These are phyloP conservation scores for Clistopyga incitator DNA, from an alignment of 2,888 invertebrate genomes.

Conservation along the genomic window DNA sequence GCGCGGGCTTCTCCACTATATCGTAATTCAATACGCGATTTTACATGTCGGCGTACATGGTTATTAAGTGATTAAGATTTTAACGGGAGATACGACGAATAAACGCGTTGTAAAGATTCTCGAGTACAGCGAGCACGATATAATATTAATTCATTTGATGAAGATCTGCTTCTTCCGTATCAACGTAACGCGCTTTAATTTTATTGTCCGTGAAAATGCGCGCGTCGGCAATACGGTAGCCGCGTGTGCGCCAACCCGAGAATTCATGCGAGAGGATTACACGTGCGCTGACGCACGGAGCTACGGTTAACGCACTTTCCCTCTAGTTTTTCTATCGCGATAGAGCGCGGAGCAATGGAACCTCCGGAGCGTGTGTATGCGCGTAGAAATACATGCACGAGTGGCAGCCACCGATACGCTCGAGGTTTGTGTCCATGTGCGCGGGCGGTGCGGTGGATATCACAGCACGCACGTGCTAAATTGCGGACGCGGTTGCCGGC, in stretches of 20 bases:
- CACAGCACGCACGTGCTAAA: conserved; percentile 76
- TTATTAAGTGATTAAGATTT: conserved; percentile 38
- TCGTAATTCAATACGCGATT: conserved; percentile 13
- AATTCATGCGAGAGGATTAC: conserved; percentile 28
- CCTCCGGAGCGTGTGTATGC: neutral
- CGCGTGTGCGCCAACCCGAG: neutral
- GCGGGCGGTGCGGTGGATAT: conserved; percentile 69
- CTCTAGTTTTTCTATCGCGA: neutral
- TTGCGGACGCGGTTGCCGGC: conserved; percentile 72
- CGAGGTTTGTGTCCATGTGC: conserved; percentile 22
- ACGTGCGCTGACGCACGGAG: conserved; percentile 17
- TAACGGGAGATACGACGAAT: conserved; percentile 23
- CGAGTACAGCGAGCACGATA: conserved; percentile 10
- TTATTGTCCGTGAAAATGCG: conserved; percentile 61
- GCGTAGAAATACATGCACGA: neutral
- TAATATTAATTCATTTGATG: conserved; percentile 31
- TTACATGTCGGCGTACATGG: conserved; percentile 17
- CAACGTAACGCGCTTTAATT: conserved; percentile 38
- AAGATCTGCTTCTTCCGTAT: neutral
- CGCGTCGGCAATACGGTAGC: conserved; percentile 28
- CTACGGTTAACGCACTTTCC: conserved; percentile 50
- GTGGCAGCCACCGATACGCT: conserved; percentile 11
- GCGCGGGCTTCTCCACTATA: neutral
- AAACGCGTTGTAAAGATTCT: conserved; percentile 22
- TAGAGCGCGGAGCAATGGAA: neutral